Evolutionary conservation across 2,888 invertebrate genomes (phyloP), one percentile per base, ranked within the genome.

Genomic region (Gastrophysa polygoni): DNA sequence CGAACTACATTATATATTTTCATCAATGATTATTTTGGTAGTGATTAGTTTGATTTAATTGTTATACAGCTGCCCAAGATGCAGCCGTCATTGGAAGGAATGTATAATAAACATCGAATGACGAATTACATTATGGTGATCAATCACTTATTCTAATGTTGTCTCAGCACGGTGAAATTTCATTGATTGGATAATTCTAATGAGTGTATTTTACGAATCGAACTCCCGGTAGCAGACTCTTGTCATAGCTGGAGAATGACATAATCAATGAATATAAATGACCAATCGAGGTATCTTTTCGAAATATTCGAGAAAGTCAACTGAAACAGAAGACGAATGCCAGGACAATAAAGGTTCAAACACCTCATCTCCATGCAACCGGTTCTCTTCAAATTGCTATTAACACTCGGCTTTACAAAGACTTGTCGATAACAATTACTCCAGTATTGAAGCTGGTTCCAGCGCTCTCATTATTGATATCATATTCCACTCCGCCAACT

Each of bases 341-440:
- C 56, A 34, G 56, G 48, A 48, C 44, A 43, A 56, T 51, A 46
- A 56, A 59, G 46, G 63, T 64, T 64, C 63, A 64, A 60, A 60
- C 63, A 60, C 63, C 63, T 64, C 52, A 34, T 16, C 14, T 54
- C 21, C 11, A n/a, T n/a, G n/a, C n/a, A 64, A 64, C 60, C 60
- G 60, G 63, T 60, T 64, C 49, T 32, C 47, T 57, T 59, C 51
- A 57, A 64, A 64, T 52, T 64, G 60, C 60, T 54, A 64, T 64
- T 61, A 61, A 64, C 61, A 61, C 57, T 50, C 50, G 55, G 51
- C 58, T 61, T 21, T 56, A 54, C 51, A 61, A 55, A 57, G 56
- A 57, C 57, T 54, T 64, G 58, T 61, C 61, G 64, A 64, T 64
- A 61, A 64, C 64, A 64, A 64, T 64, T 64, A 64, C 64, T 61